Evolutionary conservation across 2,113 vertebrate species (phyloP), one percentile per base, ranked within the genome.

Genomic region (Indri indri): DNA sequence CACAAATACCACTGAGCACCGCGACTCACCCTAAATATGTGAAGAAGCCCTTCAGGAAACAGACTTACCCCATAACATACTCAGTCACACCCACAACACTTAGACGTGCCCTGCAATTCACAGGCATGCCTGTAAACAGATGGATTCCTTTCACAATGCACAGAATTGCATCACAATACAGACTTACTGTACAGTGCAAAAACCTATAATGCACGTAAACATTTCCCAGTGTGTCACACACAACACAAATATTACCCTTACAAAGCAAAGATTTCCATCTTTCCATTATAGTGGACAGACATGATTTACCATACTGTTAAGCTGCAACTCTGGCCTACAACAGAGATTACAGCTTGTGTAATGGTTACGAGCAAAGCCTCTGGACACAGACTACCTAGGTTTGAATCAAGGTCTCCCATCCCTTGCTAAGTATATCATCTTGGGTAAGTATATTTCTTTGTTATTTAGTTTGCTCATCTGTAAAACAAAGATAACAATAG

Each of bases 391-490:
- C 52, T 42, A 32, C 59, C 81, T 90, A 81, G 66, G 34, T 88
- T 96, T 40, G 61, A 90, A 87, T 95, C 13, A 50, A 91, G 30
- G 66, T 80, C 54, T 83, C 61, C 40, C 23, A 50, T 52, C 47
- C 22, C 3, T 97, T 97, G 73, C 42, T 96, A 88, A 95, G 22
- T n/a, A 20, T 94, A 50, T 97, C 42, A 80, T 77, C 57, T 83
- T 7, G 45, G 96, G 95, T 96, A 98, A 96, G 90, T 97, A 95
- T 88, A 57, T 92, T 91, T 96, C 54, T 96, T 81, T 97, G 20
- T 97, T 95, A 40, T 96, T 96, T 65, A 85, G 59, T 89, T 96
- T 88, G 30, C 66, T 88, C 59, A 59, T 80, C 57, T 93, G 77
- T 79, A 92, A 94, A 91, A 87, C 86, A 76, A 70, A 61, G 73